Base-by-base conservation (phyloP, 2,797 vertebrate species). In the Vultur gryphus region DNA sequence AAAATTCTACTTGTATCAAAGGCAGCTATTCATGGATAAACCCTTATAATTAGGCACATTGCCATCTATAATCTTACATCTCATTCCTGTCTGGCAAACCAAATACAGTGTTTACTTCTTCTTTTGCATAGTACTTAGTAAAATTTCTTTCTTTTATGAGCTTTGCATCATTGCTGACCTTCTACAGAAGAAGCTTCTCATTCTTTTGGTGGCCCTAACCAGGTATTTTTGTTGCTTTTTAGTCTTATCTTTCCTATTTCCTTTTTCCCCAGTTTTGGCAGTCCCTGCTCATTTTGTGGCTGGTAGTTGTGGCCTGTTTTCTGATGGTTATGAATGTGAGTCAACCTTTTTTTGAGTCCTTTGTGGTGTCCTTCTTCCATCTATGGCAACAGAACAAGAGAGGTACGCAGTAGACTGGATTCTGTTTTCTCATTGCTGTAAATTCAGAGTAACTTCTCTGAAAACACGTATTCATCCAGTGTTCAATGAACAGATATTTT, bases 271-370 rank as follows among this genome's bases (percentile, higher is more conserved):
- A 41, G 41, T 87, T 86, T 94, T 95, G 75, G 48, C n/a, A 86
- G 51, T 29, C 48, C 97, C 54, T 64, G 28, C 18, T 90, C n/a
- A 69, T 91, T 96, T 90, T 96, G 43, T 75, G 81, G 59, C 66
- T 85, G 10, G 17, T 39, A 87, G 76, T 93, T 66, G 7, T 69
- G 54, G 20, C 83, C 13, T 46, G 26, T 79, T 79, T 93, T 94
- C 95, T 95, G 41, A 73, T 91, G n/a, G n/a, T 86, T 97, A 73
- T 92, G 89, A 90, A 86, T 54, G 13, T 72, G n/a, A 35, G 11
- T 91, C 61, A 93, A 79, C n/a, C 46, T 65, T 90, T 52, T 89
- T 91, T 82, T 76, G 58, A 93, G 77, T 90, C 35, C 55, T 96
- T 96, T 89, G 43, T 95, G 72, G 31, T 88, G 81, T 94, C 69